Base-by-base conservation (phyloP, 2,888 invertebrate genomes). In the Aspidiotus destructor region DNA sequence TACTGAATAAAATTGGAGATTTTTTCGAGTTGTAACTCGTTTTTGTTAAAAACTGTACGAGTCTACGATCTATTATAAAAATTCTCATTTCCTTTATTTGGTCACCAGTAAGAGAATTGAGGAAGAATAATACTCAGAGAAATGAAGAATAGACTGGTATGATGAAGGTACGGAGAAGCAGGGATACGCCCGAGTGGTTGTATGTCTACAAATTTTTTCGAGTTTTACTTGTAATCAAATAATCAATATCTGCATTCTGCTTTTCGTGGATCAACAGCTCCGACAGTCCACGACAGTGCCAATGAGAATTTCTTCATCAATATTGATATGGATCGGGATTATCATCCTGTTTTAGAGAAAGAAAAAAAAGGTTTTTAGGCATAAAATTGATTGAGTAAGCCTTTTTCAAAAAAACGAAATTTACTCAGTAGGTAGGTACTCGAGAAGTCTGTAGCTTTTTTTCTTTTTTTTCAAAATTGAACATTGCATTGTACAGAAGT, bases 201-300 rank as follows among this genome's bases (percentile, higher is more conserved):
- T n/a, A n/a, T n/a, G n/a, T n/a, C n/a, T n/a, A n/a, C n/a, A n/a
- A n/a, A n/a, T n/a, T n/a, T n/a, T n/a, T n/a, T 48, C 48, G 11
- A 48, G n/a, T 48, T 48, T 13, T 48, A 84, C 83, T 85, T 65
- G 83, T 85, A 15, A 90, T 87, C 0, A 81, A 79, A 73, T 89
- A 89, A 74, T 87, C 86, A 70, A 89, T 85, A 69, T 83, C 83
- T 0, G 87, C 88, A 76, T 89, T 89, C 10, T 86, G 86, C 6
- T 80, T 85, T 10, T 86, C 82, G 73, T 91, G 86, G 85, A 74
- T 91, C 90, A 17, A 86, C 77, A 0, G 89, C 90, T 72, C 83
- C 80, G 11, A 90, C 76, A 61, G 81, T 79, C 89, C 10, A 90
- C 83, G 6, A 83, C 78, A 0, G 86, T 84, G 15, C 85, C 87